Percentiles rank a stretch among this genome's conserved stretches.
Evolutionary conservation across 2,113 vertebrate species (phyloP).

Genomic region (Mesocricetus auratus): DNA sequence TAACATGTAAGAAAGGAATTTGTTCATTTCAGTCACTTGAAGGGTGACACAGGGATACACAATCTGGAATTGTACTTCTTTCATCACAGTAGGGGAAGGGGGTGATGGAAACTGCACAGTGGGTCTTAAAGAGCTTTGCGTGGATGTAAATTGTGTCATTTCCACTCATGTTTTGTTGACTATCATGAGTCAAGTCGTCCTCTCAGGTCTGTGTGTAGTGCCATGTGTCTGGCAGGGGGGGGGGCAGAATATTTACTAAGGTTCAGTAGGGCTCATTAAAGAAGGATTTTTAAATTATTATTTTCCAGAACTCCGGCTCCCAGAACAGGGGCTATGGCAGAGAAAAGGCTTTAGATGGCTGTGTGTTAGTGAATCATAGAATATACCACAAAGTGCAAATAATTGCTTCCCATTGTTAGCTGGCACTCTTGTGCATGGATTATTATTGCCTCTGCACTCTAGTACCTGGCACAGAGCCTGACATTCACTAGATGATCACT

Average conservation of each 20-base stretch:
- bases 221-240: background rate
- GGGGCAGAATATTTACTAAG: too few relatives aligned
- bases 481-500: background rate
- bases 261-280: accelerated
- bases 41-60: background rate
- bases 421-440: background rate
- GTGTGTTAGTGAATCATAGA: background rate
- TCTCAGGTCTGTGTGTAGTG: background rate
- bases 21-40: background rate
- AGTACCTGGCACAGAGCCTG: background rate
- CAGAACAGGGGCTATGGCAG: too few relatives aligned
- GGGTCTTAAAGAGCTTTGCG: background rate
- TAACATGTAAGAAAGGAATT: background rate
- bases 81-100: background rate
- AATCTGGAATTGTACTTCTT: background rate
- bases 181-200: background rate
- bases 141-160: background rate
- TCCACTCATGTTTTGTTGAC: background rate
- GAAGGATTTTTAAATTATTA: background rate
- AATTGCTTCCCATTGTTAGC: background rate
- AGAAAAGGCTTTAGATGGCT: background rate
- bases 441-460: background rate
- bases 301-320: background rate
- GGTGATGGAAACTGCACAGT: too few relatives aligned
- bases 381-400: too few relatives aligned